A percentile compares a stretch with the other conserved stretches of the same genome.
Evolutionary conservation across 2,797 vertebrate species (phyloP).

Genomic region (Mus minutoides): DNA sequence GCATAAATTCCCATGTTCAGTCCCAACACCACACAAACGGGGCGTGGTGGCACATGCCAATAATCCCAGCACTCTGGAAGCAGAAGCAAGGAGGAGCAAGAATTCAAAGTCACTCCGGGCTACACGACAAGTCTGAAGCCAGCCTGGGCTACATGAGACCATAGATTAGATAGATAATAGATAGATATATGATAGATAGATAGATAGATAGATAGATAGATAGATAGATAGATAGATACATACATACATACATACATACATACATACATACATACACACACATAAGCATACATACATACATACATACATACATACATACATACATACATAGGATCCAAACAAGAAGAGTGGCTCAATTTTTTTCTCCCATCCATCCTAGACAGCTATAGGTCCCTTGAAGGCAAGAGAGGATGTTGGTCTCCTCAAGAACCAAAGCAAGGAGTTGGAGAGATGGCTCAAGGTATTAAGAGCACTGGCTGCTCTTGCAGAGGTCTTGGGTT

Average conservation of each 20-base stretch:
- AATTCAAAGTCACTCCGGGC: not conserved
- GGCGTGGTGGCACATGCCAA: not conserved
- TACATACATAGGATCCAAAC: not conserved
- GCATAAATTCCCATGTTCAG: not conserved
- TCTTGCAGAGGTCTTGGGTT: not conserved
- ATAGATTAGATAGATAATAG: not conserved
- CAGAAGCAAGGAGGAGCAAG: not conserved
- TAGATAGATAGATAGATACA: rapidly evolving
- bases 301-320: not conserved
- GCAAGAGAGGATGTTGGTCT: not conserved
- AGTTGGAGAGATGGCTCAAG: not conserved
- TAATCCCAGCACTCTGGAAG: not conserved
- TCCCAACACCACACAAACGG: not conserved
- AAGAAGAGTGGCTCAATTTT: not conserved
- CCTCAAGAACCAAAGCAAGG: not conserved
- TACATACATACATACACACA: not conserved
- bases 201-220: not conserved
- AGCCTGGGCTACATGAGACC: not conserved
- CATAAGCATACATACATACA: too few species aligned
- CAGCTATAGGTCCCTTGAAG: not conserved
- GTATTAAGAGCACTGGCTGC: not conserved
- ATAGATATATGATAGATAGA: too few species aligned
- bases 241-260: not conserved
- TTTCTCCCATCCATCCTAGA: not conserved
- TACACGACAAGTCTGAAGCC: not conserved